Base-by-base conservation (phyloP, 2,797 vertebrate genomes). In the Nothura maculosa region DNA sequence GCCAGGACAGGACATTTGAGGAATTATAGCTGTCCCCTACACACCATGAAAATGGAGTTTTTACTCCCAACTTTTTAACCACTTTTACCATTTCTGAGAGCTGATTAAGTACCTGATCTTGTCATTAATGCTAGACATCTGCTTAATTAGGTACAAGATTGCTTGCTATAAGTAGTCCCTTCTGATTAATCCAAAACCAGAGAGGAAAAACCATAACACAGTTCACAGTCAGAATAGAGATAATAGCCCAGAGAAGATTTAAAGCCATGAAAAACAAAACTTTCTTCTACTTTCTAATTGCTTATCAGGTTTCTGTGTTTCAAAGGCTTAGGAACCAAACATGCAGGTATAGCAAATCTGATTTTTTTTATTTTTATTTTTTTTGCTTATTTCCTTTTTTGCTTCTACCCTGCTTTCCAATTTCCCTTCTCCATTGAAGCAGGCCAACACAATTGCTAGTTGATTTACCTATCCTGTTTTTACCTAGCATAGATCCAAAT, bases 331-430 rank as follows among this genome's bases (percentile, higher is more conserved):
- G 52, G 72, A 90, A 85, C 32, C 48, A 63, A 81, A 22, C 3
- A n/a, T 9, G 32, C 5, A 18, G 25, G 57, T 58, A 36, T 1
- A 68, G 45, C 28, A 77, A 16, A 36, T 57, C 43, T 15, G 21
- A 43, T 43, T 16, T 84, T 84, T 75, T 78, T 17, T 84, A 81
- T 75, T 78, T 43, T 84, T 84, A 72, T 78, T 38, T 38, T 43
- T 84, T 84, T 75, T 76, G 48, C 5, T 62, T 4, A 5, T 68
- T 38, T 78, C 43, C 34, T 62, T 40, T 18, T 25, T 73, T 34
- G 47, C 81, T 11, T 63, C 42, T 22, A 62, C 6, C 15, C 40
- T 1, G 5, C 30, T 55, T 55, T 55, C 54, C 54, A 55, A 19
- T 18, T 55, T 55, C 54, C 30, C 28, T 19, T 30, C 52, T 54